Base-by-base conservation (phyloP, 1,140 invertebrate genomes). In the Chrysoperla carnea region DNA sequence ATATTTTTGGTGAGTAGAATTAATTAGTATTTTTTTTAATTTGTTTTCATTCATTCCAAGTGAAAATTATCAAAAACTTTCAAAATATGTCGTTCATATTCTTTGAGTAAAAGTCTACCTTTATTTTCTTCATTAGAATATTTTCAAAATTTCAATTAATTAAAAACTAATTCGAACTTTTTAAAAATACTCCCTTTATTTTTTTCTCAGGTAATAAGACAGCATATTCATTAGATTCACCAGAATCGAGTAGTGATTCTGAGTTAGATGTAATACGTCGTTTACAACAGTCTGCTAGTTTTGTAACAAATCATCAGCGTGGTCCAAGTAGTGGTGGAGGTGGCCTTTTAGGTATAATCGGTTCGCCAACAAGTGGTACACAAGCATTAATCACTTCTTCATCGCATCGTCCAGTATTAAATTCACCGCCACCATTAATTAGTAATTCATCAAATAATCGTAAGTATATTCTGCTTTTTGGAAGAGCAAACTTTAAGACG, bases 181-280 rank as follows among this genome's bases (percentile, higher is more conserved):
- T n/a, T n/a, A n/a, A n/a, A n/a, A n/a, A n/a, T n/a, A n/a, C n/a
- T n/a, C 17, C 17, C 5, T 23, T 23, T 23, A 23, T 23, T 23
- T 23, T n/a, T 23, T 23, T 23, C 17, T 23, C 2, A 23, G 17
- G 17, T 23, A 23, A 23, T 23, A 23, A 23, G 17, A 23, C 17
- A 23, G 9, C 11, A 17, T 13, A 43, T 37, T 38, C 28, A 17
- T 47, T 15, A 7, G 29, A 8, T 28, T 46, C 29, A 8, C 29
- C 8, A 28, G 43, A 41, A 42, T 48, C 73, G 8, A 81, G 76
- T 40, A 81, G 76, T 17, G 78, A 83, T 60, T 80, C 78, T 27
- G 81, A 84, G 53, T 79, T 82, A 50, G 81, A 84, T 58, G 73
- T 75, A n/a, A 58, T 77, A 48, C 67, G 76, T 40, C 58, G 75